Evolutionary conservation across 2,888 invertebrate genomes (phyloP).

Genomic region (Drosophila cognata): DNA sequence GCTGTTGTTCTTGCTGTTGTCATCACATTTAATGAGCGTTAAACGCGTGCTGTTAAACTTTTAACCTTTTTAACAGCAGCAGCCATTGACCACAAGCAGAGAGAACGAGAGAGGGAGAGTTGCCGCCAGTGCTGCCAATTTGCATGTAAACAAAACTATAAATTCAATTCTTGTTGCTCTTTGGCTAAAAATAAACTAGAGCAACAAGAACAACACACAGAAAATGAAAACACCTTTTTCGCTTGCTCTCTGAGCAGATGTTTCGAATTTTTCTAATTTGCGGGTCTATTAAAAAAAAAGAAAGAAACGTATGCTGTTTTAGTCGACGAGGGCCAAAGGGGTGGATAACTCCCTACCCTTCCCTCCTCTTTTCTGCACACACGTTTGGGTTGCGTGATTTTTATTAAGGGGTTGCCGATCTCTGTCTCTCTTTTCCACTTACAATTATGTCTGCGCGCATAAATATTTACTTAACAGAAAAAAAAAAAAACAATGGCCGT

Average conservation of each 20-base stretch:
- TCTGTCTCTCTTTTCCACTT: background rate
- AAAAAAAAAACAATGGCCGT: slow-evolving; percentile 39
- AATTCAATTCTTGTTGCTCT: slow-evolving; percentile 54
- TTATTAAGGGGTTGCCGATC: slow-evolving; percentile 46
- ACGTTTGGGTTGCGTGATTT: slow-evolving; percentile 60
- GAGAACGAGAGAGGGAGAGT: background rate
- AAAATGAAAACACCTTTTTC: slow-evolving; percentile 64
- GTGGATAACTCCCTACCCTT: background rate
- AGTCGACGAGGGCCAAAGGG: background rate
- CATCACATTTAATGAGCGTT: slow-evolving; percentile 52
- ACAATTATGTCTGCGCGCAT: slow-evolving; percentile 51
- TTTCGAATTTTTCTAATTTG: slow-evolving; percentile 61
- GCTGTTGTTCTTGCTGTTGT: too few relatives aligned
- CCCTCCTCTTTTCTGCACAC: slow-evolving; percentile 16
- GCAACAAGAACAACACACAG: slow-evolving; percentile 35
- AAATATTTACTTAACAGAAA: slow-evolving; percentile 61
- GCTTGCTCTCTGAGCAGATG: slow-evolving; percentile 43
- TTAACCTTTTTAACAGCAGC: slow-evolving; percentile 58
- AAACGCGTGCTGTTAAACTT: slow-evolving; percentile 45
- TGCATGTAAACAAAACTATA: slow-evolving; percentile 77
- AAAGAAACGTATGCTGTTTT: slow-evolving; percentile 11
- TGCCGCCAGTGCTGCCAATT: slow-evolving; percentile 54
- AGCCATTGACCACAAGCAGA: slow-evolving; percentile 58
- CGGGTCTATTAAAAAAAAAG: background rate
- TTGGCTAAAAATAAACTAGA: slow-evolving; percentile 60